A percentile compares a stretch with the other conserved stretches of the same genome.
phyloP scores from a whole-genome alignment of 2,797 vertebrate genomes.

The Perdix hodgsoniae region DNA sequence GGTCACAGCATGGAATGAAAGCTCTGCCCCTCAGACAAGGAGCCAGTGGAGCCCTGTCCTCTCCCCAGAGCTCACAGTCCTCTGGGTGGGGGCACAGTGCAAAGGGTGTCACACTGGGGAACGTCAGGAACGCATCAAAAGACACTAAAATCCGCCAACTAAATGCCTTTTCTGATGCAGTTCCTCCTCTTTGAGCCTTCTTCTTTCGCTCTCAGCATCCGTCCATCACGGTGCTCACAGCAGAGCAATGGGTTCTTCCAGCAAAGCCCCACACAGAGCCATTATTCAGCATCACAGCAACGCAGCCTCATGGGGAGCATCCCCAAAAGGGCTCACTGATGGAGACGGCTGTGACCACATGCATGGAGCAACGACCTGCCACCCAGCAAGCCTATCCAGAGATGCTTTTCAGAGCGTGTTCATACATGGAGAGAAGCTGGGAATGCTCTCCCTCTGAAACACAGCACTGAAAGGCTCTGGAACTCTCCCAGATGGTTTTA shows the following conservation, averaged over 20 bases:
- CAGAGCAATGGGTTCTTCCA: not conserved
- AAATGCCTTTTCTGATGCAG: not conserved
- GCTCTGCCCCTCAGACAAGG: not conserved
- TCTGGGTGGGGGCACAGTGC: not conserved
- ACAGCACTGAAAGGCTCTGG: not conserved
- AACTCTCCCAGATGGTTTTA: not conserved
- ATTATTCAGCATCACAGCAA: rapidly evolving
- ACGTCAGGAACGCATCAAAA: not conserved
- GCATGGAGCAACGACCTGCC: not conserved
- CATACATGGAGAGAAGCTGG: not conserved
- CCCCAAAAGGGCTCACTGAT: not conserved
- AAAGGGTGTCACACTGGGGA: not conserved
- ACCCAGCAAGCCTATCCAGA: not conserved
- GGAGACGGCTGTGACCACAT: not conserved
- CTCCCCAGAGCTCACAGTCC: not conserved
- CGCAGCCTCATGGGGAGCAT: not conserved
- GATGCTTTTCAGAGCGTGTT: not conserved
- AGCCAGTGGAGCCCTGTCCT: not conserved
- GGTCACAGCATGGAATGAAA: no score
- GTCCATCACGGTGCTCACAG: rapidly evolving
- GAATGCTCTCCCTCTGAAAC: not conserved
- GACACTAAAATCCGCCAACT: not conserved
- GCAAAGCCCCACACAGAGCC: not conserved
- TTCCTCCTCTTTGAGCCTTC: not conserved
- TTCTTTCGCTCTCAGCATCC: not conserved